Base-by-base conservation (phyloP, 2,888 invertebrate species). In the Alcis repandata region DNA sequence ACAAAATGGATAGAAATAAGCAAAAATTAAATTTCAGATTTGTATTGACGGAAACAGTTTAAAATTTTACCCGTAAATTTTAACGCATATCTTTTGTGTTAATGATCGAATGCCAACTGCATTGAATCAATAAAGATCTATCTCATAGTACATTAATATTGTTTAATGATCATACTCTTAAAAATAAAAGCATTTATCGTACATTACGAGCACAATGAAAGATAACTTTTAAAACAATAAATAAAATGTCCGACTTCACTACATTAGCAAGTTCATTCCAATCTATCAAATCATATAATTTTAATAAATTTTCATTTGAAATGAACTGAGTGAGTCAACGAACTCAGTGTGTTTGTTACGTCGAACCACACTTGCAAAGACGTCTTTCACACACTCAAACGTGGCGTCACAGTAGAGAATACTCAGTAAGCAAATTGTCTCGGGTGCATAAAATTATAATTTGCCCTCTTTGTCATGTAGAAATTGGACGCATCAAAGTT, bases 291-390 rank as follows among this genome's bases (percentile, higher is more conserved):
- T 85, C 82, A 82, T 80, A 82, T 77, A 84, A 89, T 91, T 91
- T 89, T 88, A 90, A 91, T 91, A 89, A 88, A 90, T 90, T 89
- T 87, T 89, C 88, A 90, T 86, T 89, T 90, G 88, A 89, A 91
- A 91, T 90, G 89, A 86, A 87, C 46, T 41, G 83, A 82, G 83
- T 81, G 80, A 86, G 91, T 88, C 90, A 84, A 82, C 85, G 89
- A 90, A 89, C 91, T 80, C 84, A 72, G 19, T 22, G 54, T 68
- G 69, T 72, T 69, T 82, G 79, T 79, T 78, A 75, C 79, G 79
- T 80, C 38, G 82, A 85, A 79, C 78, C 83, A 82, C 85, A 83
- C 83, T 70, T 46, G 58, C 63, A 59, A 41, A 66, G 36, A 59
- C 46, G 70, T 69, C 70, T 71, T 76, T 67, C 77, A 74, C 77